Base-by-base conservation (phyloP, 2,888 invertebrate genomes). In the Drosophila nigricruria region DNA sequence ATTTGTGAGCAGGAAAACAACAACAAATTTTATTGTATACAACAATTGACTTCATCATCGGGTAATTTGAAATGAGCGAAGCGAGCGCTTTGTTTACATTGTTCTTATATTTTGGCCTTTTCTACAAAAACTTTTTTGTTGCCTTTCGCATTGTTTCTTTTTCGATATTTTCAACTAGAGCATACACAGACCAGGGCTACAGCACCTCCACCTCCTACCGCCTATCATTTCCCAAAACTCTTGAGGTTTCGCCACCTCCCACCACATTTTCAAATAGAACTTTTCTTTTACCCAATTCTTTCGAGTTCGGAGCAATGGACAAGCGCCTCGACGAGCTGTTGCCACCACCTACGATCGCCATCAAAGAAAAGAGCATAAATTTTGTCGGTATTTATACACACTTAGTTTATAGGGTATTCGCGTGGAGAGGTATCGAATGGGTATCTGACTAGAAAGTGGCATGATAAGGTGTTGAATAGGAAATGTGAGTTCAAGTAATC, bases 11-110 rank as follows among this genome's bases (percentile, higher is more conserved):
- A 68, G 68, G 66, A 71, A 67, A 74, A 66, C 71, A 80, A 72
- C 45, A 78, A 57, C 23, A 70, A 58, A 36, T 79, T 77, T 71
- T 84, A 79, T 87, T 79, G 81, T 85, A 88, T 80, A 87, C 89
- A 78, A 88, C 88, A 90, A 88, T 87, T 83, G 87, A 90, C 82
- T 91, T 90, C 88, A 90, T 86, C 85, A 87, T 86, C 82, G 87
- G 81, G 82, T 84, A 90, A 90, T 86, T 89, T 90, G 81, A 83
- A 90, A 90, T 83, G 81, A 83, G 81, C 82, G 78, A 76, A 76
- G 50, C 77, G 66, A 76, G 47, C 77, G 70, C 70, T 88, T 90
- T 91, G 91, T 91, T 91, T 91, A 91, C 90, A 90, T 88, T 91
- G 73, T 86, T 85, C 79, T 81, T 81, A 78, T 75, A 76, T 74